Conservation (phyloP, 1,140 invertebrate genomes). For the Adelges cooleyi region DNA sequence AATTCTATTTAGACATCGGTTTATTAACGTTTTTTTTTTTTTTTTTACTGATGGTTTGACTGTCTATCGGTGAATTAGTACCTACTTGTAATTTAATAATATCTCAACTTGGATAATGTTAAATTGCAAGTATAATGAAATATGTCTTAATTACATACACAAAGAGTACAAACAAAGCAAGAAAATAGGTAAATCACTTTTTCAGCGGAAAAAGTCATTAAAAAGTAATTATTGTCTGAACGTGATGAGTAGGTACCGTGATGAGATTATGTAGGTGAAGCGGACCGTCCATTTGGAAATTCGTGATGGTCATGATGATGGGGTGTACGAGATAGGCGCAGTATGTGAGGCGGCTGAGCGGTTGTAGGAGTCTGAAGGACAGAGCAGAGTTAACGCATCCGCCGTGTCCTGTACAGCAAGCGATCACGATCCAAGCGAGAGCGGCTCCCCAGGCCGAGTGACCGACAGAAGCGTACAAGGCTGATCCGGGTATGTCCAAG, state of each 20-base stretch:
- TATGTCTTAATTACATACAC: background rate
- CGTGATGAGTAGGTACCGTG: constrained; percentile 43
- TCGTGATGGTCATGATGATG: constrained; percentile 64
- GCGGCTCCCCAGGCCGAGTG: constrained; percentile 61
- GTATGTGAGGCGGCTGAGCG: constrained; percentile 78
- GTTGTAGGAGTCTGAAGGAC: constrained; percentile 65
- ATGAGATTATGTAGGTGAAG: constrained; percentile 59
- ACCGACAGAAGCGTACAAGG: constrained; percentile 45
- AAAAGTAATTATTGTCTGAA: no score
- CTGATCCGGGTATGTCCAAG: constrained; percentile 47
- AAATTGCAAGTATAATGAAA: no score
- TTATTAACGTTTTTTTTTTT: no score
- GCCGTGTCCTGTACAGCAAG: constrained; percentile 64
- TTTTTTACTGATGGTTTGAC: no score
- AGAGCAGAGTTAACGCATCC: constrained; percentile 57
- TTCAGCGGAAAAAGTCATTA: no score
- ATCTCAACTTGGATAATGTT: no score
- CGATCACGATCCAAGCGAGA: constrained; percentile 67
- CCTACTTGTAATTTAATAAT: no score
- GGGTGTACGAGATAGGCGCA: constrained; percentile 83
- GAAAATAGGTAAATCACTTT: no score
- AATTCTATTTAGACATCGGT: no score
- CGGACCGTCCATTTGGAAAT: constrained; percentile 63
- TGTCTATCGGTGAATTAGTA: no score
- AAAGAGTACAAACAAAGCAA: background rate